Percentiles rank a stretch among this genome's conserved stretches.
Evolutionary conservation across 1,140 invertebrate genomes (phyloP).

Genomic region (Popillia japonica): DNA sequence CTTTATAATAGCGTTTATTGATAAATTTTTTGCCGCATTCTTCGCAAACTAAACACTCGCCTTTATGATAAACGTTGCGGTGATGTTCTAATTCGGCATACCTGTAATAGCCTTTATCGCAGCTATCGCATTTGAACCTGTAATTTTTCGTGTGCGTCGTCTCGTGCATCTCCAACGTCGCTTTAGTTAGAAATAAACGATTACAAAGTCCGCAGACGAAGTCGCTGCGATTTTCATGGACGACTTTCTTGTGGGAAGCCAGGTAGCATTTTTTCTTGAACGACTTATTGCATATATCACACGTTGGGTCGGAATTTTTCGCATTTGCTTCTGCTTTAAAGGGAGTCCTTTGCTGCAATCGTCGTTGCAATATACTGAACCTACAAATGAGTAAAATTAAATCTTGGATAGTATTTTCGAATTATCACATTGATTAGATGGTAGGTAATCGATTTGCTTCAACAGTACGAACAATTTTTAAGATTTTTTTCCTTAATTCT

Average conservation of each 20-base stretch:
- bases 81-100: conserved; percentile 47
- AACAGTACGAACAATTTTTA: too few relatives aligned
- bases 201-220: conserved; percentile 52
- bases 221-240: background rate
- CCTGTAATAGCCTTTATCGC: conserved; percentile 51
- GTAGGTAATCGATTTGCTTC: too few relatives aligned
- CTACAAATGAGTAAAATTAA: too few relatives aligned
- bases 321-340: background rate
- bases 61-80: conserved; percentile 46
- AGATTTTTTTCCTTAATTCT: too few relatives aligned
- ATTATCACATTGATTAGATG: too few relatives aligned
- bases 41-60: background rate
- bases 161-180: conserved; percentile 70
- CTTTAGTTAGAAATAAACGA: conserved; percentile 73
- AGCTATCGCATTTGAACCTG: conserved; percentile 49
- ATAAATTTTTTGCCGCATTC: conserved; percentile 30
- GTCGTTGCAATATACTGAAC: too few relatives aligned
- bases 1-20: conserved; percentile 1
- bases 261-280: conserved; percentile 51
- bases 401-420: too few relatives aligned
- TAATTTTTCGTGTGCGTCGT: conserved; percentile 67
- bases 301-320: conserved; percentile 61
- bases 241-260: conserved; percentile 64
- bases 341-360: too few relatives aligned
- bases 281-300: conserved; percentile 61